Conservation (phyloP, 2,113 vertebrate species). For the Acanthisitta chloris region DNA sequence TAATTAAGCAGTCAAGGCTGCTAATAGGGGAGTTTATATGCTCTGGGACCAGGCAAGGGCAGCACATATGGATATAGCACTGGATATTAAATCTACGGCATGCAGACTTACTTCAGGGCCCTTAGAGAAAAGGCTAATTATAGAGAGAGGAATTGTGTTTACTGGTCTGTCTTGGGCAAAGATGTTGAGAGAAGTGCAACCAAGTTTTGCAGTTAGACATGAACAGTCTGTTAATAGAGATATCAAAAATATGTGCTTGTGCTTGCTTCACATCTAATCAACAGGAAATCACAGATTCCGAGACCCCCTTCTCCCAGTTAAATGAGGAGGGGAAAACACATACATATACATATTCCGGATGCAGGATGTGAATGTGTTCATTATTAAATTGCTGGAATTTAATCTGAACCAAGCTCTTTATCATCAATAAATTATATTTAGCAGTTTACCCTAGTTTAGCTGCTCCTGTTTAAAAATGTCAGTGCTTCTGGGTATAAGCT, state of each 20-base stretch:
- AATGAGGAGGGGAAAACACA: constrained; percentile 42
- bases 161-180: constrained; percentile 88
- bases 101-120: constrained; percentile 83
- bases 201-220: constrained; percentile 81
- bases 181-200: constrained; percentile 81
- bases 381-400: constrained; percentile 70
- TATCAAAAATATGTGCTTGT: constrained; percentile 76
- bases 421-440: constrained; percentile 69
- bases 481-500: constrained; percentile 65
- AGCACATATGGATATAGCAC: constrained; percentile 87
- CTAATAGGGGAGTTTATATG: constrained; percentile 91
- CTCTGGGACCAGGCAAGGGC: constrained; percentile 86
- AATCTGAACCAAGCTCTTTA: constrained; percentile 62
- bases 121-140: constrained; percentile 88
- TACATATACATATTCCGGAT: constrained; percentile 57
- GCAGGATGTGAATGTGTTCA: constrained; percentile 52
- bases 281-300: constrained; percentile 69
- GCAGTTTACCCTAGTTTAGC: constrained; percentile 60
- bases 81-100: constrained; percentile 88
- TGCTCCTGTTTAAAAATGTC: constrained; percentile 65
- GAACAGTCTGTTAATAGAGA: constrained; percentile 83
- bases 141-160: constrained; percentile 89
- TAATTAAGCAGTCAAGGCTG: constrained; percentile 89
- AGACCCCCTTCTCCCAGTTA: constrained; percentile 43
- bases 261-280: constrained; percentile 71